Evolutionary conservation across 2,888 invertebrate genomes (phyloP).

Genomic region (Malthinus seriepunctatus): DNA sequence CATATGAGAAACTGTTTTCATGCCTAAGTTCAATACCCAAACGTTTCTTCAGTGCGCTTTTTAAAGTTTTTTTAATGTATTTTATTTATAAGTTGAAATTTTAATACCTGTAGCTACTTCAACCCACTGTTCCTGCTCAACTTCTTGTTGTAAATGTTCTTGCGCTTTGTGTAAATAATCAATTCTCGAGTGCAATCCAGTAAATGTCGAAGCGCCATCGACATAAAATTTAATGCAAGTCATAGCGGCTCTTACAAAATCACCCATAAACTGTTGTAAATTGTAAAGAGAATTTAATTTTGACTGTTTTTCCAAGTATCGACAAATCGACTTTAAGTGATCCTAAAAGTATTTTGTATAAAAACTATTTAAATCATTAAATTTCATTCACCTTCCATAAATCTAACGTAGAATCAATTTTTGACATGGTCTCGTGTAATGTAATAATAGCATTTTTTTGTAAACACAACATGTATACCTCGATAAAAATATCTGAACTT

Average conservation of each 20-base stretch:
- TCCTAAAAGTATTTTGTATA: slow-evolving; percentile 53
- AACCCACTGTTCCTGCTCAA: slow-evolving; percentile 61
- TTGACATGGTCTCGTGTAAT: slow-evolving; percentile 66
- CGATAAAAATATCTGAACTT: slow-evolving; percentile 71
- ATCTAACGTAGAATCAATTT: slow-evolving; percentile 67
- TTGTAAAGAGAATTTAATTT: slow-evolving; percentile 74
- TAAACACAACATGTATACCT: slow-evolving; percentile 72
- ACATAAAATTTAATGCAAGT: slow-evolving; percentile 78
- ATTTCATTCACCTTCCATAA: slow-evolving; percentile 64
- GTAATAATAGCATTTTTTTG: slow-evolving; percentile 65
- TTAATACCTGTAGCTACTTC: slow-evolving; percentile 55
- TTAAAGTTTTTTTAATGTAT: no score
- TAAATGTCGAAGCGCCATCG: slow-evolving; percentile 61
- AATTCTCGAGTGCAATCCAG: slow-evolving; percentile 59
- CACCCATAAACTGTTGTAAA: slow-evolving; percentile 71
- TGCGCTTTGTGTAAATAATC: slow-evolving; percentile 63
- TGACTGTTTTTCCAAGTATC: slow-evolving; percentile 69
- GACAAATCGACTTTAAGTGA: slow-evolving; percentile 71
- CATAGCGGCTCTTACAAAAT: slow-evolving; percentile 77
- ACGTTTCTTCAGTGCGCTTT: no score
- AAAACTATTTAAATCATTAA: neutral
- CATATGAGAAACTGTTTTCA: no score
- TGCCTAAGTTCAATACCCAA: no score
- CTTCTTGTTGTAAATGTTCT: slow-evolving; percentile 66
- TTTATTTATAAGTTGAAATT: no score